Percentiles rank a stretch among this genome's conserved stretches.
Evolutionary conservation across 2,797 vertebrate species (phyloP).

Genomic region (Liparis tanakae): DNA sequence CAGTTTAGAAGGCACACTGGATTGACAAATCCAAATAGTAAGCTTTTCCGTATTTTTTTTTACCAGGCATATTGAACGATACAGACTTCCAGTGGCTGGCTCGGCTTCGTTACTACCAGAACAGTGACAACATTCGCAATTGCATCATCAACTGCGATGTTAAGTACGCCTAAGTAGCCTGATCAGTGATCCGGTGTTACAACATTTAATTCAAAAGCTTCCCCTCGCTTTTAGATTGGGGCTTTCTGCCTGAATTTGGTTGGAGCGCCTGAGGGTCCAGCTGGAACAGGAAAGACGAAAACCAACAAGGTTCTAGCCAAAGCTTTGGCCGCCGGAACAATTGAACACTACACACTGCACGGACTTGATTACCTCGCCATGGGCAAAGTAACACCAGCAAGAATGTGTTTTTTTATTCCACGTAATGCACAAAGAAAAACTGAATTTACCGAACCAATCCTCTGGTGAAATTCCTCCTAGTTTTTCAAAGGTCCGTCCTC

Average conservation of each 20-base stretch:
- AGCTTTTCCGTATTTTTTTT: slow-evolving; percentile 3
- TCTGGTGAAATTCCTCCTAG: slow-evolving; percentile 70
- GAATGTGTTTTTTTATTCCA: background rate
- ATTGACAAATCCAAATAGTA: background rate
- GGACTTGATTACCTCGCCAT: slow-evolving; percentile 97
- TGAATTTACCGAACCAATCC: too few species aligned
- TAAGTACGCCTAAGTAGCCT: slow-evolving; percentile 97
- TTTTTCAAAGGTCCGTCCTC: slow-evolving; percentile 99
- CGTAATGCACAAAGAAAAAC: background rate
- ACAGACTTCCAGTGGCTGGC: slow-evolving; percentile 97
- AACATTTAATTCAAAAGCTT: background rate
- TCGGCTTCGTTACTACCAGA: slow-evolving; percentile 98
- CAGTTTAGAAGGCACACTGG: too few species aligned
- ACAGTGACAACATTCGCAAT: slow-evolving; percentile 89
- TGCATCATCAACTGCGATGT: slow-evolving; percentile 95
- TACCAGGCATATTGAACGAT: slow-evolving; percentile 88
- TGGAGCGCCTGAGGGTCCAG: slow-evolving; percentile 96
- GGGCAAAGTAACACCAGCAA: slow-evolving; percentile 90
- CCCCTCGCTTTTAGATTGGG: slow-evolving; percentile 88
- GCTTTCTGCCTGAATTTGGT: slow-evolving; percentile 96
- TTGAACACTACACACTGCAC: slow-evolving; percentile 98
- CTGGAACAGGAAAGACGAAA: slow-evolving; percentile 98
- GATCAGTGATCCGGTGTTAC: too few species aligned
- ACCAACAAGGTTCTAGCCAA: slow-evolving; percentile 98
- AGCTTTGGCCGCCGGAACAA: slow-evolving; percentile 95